Evolutionary conservation across 1,140 invertebrate species (phyloP).

Genomic region (Solen grandis): DNA sequence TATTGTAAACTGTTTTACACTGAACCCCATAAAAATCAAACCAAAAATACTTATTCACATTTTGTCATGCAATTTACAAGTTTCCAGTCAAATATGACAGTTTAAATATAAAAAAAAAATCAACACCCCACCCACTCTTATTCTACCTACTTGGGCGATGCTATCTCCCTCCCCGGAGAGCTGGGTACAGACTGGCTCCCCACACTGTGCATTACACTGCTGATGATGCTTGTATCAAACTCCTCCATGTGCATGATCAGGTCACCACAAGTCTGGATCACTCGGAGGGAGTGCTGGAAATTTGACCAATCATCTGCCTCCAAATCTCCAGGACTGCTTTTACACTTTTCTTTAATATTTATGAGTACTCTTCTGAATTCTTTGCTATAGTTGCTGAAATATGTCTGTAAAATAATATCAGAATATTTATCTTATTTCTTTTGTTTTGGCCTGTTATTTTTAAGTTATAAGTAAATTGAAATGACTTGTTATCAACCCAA

Average conservation of each 20-base stretch:
- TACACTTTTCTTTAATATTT: conserved; percentile 79
- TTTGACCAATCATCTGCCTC: conserved; percentile 80
- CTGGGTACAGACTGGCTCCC: conserved; percentile 65
- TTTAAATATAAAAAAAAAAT: no score
- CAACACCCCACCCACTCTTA: no score
- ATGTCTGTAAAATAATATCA: conserved; percentile 76
- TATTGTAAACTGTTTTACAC: no score
- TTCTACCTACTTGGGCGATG: conserved; percentile 56
- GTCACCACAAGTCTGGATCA: conserved; percentile 80
- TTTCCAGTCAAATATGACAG: no score
- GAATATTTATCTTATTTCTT: conserved; percentile 35
- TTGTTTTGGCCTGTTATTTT: no score
- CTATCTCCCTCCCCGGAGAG: conserved; percentile 62
- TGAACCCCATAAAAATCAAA: no score
- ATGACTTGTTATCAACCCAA: no score
- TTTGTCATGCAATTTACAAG: no score
- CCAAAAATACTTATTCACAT: no score
- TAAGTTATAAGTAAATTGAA: no score
- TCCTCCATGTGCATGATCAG: conserved; percentile 80
- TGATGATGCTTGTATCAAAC: conserved; percentile 72
- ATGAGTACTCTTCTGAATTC: conserved; percentile 78
- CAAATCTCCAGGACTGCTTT: conserved; percentile 56
- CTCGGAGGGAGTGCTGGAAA: conserved; percentile 80
- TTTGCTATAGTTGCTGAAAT: conserved; percentile 73
- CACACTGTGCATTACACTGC: conserved; percentile 71